A percentile compares a stretch with the other conserved stretches of the same genome.
These are phyloP conservation scores for Sminthurides aquaticus DNA, from an alignment of 2,888 invertebrate species.

Conservation along the genomic window DNA sequence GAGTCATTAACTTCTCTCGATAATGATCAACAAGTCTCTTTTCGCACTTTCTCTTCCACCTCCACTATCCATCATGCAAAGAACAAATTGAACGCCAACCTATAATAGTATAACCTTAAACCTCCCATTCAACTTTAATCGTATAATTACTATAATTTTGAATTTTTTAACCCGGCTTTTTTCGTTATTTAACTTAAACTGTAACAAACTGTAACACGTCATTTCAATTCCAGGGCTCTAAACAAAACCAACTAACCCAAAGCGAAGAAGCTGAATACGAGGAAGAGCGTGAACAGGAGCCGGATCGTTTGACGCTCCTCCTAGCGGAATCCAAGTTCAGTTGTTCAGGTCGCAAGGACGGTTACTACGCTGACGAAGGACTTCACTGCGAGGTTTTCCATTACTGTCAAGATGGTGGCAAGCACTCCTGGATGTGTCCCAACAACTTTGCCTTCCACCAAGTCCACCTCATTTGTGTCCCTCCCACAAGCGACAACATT, in stretches of 20 bases:
- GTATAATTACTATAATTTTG: too few relatives aligned
- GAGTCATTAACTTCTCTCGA: too few relatives aligned
- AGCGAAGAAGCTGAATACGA: conserved; percentile 54
- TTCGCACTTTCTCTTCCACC: too few relatives aligned
- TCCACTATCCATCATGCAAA: too few relatives aligned
- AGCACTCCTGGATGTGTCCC: conserved; percentile 86
- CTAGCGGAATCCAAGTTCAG: conserved; percentile 76
- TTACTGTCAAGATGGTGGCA: conserved; percentile 81
- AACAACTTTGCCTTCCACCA: conserved; percentile 83
- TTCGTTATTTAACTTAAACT: neutral
- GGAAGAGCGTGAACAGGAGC: conserved; percentile 72
- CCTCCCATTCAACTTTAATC: too few relatives aligned
- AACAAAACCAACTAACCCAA: conserved; percentile 18
- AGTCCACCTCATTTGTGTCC: conserved; percentile 90
- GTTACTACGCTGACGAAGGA: conserved; percentile 85
- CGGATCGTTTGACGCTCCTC: conserved; percentile 69
- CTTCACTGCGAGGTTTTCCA: conserved; percentile 87
- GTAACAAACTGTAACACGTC: too few relatives aligned
- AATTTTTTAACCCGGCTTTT: neutral
- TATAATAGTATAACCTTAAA: too few relatives aligned
- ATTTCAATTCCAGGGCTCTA: conserved; percentile 1
- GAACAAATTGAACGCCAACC: too few relatives aligned
- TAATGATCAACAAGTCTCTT: too few relatives aligned
- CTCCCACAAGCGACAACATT: conserved; percentile 77
- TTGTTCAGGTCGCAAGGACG: conserved; percentile 71